Base-by-base conservation (phyloP, 35 echinoderm and acorn worm genomes). In the Strongylocentrotus purpuratus region DNA sequence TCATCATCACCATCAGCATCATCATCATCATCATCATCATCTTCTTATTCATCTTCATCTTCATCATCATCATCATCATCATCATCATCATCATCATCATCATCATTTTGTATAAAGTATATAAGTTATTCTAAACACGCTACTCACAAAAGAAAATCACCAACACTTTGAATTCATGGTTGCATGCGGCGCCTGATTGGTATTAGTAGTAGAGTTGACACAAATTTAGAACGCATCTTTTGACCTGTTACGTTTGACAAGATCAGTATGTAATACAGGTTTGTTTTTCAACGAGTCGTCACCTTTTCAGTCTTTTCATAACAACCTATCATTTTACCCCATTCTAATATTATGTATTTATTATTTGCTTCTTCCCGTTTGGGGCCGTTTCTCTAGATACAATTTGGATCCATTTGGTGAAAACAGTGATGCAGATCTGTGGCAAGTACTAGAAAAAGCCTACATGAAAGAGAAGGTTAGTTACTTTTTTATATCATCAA, bases 331-430 rank as follows among this genome's bases (percentile, higher is more conserved):
- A 55, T 55, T 28, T 28, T 0, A 15, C 8, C 65, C 48, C 48
- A 8, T 50, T 50, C 48, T 50, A 2, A 50, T 50, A 7, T 50
- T 1, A 10, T 50, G 48, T 50, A 50, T 50, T 50, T 48, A 4
- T 48, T 48, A 48, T 9, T 50, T 7, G 48, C 32, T 94, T 86
- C 17, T 85, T 92, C 31, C 10, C 94, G 94, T 85, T 15, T 14
- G 6, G 18, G 92, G 15, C 85, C 88, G 22, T 32, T 8, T 92
- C 25, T 48, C 2, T 32, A 97, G 97, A 94, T 97, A 97, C 48
- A 97, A 97, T 94, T 87, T 97, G 45, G 97, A 97, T 96, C 97
- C 97, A 89, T 97, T 97, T 86, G 85, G 90, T 33, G 88, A 95
- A 85, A 91, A 85, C 94, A 96, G 35, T 33, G 97, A 97, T 91